Evolutionary conservation across 2,888 invertebrate genomes (phyloP).

Genomic region (Zele albiditarsus): DNA sequence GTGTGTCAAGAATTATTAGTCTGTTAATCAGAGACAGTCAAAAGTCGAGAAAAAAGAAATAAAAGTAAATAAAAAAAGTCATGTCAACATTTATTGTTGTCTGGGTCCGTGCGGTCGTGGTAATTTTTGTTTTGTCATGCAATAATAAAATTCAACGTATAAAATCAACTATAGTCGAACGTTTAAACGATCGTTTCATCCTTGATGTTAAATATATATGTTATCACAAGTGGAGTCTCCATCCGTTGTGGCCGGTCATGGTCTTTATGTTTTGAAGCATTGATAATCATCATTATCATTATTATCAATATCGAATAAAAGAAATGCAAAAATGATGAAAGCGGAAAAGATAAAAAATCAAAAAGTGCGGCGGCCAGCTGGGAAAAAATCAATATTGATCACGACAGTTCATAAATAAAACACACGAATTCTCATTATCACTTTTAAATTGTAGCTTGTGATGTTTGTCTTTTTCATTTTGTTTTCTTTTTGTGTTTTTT

Average conservation of each 20-base stretch:
- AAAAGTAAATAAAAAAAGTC: background rate
- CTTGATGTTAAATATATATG: background rate
- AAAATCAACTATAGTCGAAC: background rate
- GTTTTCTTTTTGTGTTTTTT: too few species aligned
- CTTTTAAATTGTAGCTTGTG: background rate
- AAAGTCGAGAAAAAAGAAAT: background rate
- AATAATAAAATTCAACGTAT: background rate
- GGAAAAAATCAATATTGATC: background rate
- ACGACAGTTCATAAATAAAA: conserved; percentile 5
- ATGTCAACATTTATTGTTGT: background rate
- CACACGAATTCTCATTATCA: background rate
- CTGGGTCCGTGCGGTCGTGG: background rate
- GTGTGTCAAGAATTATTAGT: background rate
- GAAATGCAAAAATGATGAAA: background rate
- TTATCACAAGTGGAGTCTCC: conserved; percentile 4
- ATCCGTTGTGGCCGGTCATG: background rate
- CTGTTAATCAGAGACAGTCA: background rate
- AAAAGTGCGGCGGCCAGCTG: too few species aligned
- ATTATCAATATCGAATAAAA: background rate
- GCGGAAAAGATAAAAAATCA: background rate
- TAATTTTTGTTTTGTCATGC: background rate
- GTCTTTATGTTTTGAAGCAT: background rate
- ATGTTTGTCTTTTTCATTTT: background rate
- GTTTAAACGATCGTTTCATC: background rate
- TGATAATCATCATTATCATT: background rate